Conservation (phyloP, 2,113 vertebrate genomes). For the Proterorhinus semilunaris region DNA sequence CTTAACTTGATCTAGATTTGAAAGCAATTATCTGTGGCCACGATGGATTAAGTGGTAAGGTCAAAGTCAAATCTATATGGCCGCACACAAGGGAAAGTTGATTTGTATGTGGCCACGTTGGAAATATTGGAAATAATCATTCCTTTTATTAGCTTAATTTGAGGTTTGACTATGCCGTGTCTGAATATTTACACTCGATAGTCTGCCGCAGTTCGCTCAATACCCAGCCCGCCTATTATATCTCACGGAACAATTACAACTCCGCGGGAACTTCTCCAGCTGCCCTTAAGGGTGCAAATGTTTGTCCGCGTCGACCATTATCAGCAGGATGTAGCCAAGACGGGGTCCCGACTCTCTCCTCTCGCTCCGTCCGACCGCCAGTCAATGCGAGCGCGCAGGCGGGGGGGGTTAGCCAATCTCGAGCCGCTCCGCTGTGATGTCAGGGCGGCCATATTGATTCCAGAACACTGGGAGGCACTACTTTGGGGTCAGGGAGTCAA, state of each 20-base stretch:
- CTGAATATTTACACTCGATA: background rate
- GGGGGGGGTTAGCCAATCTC: slow-evolving; percentile 49
- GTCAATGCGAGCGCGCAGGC: slow-evolving; percentile 41
- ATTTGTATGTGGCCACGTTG: no score
- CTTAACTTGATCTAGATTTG: no score
- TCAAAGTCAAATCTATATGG: no score
- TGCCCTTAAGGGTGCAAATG: slow-evolving; percentile 16
- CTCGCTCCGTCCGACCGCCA: slow-evolving; percentile 10
- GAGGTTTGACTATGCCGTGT: background rate
- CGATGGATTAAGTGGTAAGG: no score
- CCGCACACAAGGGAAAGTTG: no score
- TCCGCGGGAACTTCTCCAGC: slow-evolving; percentile 14
- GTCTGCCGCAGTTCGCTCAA: slow-evolving; percentile 7
- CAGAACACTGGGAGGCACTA: slow-evolving; percentile 52
- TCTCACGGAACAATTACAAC: slow-evolving; percentile 22
- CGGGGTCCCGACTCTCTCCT: slow-evolving; percentile 24
- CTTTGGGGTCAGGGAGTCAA: slow-evolving; percentile 64
- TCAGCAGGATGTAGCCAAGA: slow-evolving; percentile 20
- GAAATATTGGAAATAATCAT: no score
- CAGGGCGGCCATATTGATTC: slow-evolving; percentile 63
- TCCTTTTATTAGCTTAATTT: no score
- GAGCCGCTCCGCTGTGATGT: slow-evolving; percentile 37
- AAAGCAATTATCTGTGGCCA: no score
- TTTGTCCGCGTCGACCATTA: slow-evolving; percentile 23
- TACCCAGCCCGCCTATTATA: slow-evolving; percentile 17